Base-by-base conservation (phyloP, 2,797 vertebrate species). In the Anniella stebbinsi region DNA sequence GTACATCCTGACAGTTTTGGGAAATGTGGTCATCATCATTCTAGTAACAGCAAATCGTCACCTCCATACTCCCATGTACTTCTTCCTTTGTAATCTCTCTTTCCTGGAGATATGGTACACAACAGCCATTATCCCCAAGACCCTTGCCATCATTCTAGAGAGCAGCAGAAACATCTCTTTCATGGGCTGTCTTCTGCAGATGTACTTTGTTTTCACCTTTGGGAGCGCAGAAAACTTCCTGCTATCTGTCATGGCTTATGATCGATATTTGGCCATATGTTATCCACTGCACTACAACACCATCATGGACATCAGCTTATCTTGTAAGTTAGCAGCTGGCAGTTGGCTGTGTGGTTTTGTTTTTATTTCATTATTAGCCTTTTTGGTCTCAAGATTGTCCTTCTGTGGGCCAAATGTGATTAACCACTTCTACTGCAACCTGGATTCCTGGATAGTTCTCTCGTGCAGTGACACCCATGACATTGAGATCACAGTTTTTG, bases 241-340 rank as follows among this genome's bases (percentile, higher is more conserved):
- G 9, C 60, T 96, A 88, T 93, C 94, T 25, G 94, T 95, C 82
- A 96, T 96, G 95, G 94, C 95, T 36, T 96, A 94, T 87, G 94
- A 96, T 73, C 94, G 94, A 33, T 96, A 96, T 88, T 91, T 95
- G 57, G 95, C 96, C 73, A 95, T 96, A 83, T 96, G 94, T 88
- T 92, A 92, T 76, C 95, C 96, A 48, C 41, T 96, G 28, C 95
- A 88, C 57, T 96, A 96, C 23, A 85, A 87, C 75, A 38, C 91
- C 1, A 89, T 95, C 33, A 95, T 96, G 94, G 92, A 57, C 45
- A 82, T 87, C 17, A 84, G 51, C 1, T 60, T 94, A 0, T 92
- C 92, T 33, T n/a, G 1, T 0, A 84, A 90, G 11, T 41, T 93
- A 67, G 60, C 80, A 2, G 51, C 75, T 12, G 88, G 83, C 0